Percentiles rank a stretch among this genome's conserved stretches.
phyloP scores from a whole-genome alignment of 2,888 invertebrate species.

The Ecliptopera silaceata region DNA sequence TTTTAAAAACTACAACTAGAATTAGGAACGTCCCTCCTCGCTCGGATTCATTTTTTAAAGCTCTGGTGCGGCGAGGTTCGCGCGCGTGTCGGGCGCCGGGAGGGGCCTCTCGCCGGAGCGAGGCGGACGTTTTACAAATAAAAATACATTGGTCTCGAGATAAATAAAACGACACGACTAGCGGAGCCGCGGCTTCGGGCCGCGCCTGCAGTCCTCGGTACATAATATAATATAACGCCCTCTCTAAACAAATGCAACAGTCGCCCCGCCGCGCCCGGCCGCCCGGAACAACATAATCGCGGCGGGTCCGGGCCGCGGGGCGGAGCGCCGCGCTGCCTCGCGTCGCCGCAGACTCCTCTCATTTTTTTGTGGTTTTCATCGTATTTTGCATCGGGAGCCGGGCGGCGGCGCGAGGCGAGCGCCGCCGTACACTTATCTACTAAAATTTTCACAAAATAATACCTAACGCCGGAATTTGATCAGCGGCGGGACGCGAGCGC shows the following conservation, averaged over 20 bases:
- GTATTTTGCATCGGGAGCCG: conserved; percentile 52
- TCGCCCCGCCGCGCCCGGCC: conserved; percentile 35
- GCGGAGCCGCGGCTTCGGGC: conserved; percentile 55
- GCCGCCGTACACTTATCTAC: conserved; percentile 71
- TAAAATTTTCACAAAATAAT: conserved; percentile 83
- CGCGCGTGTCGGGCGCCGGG: neutral
- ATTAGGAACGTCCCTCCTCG: conserved; percentile 55
- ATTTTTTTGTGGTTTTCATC: conserved; percentile 75
- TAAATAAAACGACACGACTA: conserved; percentile 77
- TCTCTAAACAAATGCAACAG: conserved; percentile 64
- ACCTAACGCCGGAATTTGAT: conserved; percentile 81
- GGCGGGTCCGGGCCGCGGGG: conserved; percentile 35
- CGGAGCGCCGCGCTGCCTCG: conserved; percentile 42
- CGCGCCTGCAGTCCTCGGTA: conserved; percentile 46
- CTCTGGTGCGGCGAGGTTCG: conserved; percentile 56
- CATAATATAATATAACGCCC: conserved; percentile 61
- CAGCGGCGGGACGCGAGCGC: conserved; percentile 51
- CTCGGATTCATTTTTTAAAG: conserved; percentile 62
- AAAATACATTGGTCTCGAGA: conserved; percentile 76
- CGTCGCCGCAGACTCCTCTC: conserved; percentile 39
- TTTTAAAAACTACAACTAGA: conserved; percentile 75
- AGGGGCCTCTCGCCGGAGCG: conserved; percentile 32
- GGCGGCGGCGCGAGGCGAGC: conserved; percentile 39
- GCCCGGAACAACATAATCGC: conserved; percentile 38
- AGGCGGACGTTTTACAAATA: conserved; percentile 41